These are phyloP conservation scores for Nycticryphes semicollaris DNA, from an alignment of 2,113 vertebrate genomes.

Conservation along the genomic window DNA sequence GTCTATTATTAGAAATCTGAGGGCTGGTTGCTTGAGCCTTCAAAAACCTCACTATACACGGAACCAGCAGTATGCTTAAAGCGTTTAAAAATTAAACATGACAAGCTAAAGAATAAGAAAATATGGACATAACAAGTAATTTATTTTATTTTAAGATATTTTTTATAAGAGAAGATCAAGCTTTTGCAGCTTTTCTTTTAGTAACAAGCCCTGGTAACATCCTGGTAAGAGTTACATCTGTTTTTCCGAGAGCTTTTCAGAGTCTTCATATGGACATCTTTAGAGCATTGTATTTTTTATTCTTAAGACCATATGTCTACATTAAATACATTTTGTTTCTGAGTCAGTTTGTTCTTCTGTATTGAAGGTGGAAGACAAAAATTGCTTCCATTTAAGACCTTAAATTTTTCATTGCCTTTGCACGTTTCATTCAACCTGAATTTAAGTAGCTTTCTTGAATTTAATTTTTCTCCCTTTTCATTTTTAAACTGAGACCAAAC, in stretches of 20 bases:
- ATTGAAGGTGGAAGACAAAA: background rate
- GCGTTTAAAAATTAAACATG: background rate
- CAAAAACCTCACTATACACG: background rate
- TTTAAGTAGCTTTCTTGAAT: background rate
- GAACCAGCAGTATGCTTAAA: background rate
- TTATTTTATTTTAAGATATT: background rate
- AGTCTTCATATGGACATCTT: background rate
- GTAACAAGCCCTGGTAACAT: background rate
- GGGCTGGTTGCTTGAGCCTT: background rate
- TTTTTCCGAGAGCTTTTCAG: background rate
- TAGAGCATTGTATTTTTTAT: background rate
- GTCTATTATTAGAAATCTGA: background rate
- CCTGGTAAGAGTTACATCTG: background rate
- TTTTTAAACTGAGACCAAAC: background rate
- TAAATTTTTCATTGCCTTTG: background rate
- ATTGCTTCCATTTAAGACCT: background rate
- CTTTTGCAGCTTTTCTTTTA: background rate
- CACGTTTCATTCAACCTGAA: background rate
- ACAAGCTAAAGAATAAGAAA: background rate
- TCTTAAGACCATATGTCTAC: background rate
- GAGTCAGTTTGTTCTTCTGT: background rate
- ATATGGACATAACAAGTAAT: background rate
- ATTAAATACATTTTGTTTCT: background rate
- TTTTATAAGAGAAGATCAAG: background rate
- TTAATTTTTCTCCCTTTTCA: background rate